Evolutionary conservation across 2,113 vertebrate genomes (phyloP).

Genomic region (Thalassoma bifasciatum): DNA sequence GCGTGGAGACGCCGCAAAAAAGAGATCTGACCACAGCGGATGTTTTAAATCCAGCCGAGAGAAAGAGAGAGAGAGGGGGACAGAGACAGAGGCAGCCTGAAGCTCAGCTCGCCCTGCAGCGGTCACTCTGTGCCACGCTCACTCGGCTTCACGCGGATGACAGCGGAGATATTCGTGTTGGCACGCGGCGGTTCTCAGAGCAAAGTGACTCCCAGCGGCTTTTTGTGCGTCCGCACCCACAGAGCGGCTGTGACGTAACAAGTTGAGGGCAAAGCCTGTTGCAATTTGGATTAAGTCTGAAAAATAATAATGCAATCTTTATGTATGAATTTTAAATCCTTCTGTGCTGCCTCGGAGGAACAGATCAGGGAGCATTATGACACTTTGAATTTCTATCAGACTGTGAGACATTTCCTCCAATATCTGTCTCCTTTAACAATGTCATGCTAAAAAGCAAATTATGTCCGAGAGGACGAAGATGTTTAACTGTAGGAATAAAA

Average conservation of each 20-base stretch:
- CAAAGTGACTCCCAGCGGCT: slow-evolving; percentile 44
- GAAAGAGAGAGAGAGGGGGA: slow-evolving; percentile 5
- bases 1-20: background rate
- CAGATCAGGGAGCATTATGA: slow-evolving; percentile 45
- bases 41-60: slow-evolving; percentile 4
- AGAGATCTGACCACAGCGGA: background rate
- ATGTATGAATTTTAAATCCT: slow-evolving; percentile 68
- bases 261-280: slow-evolving; percentile 45
- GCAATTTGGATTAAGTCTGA: slow-evolving; percentile 60
- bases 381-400: slow-evolving; percentile 32
- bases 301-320: slow-evolving; percentile 63
- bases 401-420: slow-evolving; percentile 13
- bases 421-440: slow-evolving; percentile 4
- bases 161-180: slow-evolving; percentile 45
- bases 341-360: slow-evolving; percentile 6
- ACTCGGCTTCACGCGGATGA: slow-evolving; percentile 55
- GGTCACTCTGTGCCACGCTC: slow-evolving; percentile 45
- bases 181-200: slow-evolving; percentile 48
- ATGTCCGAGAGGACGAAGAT: background rate
- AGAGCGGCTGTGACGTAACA: slow-evolving; percentile 62
- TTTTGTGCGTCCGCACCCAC: slow-evolving; percentile 26
- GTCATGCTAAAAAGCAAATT: background rate
- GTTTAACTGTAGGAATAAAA: background rate
- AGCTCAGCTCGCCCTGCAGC: slow-evolving; percentile 37
- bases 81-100: background rate